Percentiles rank a stretch among this genome's conserved stretches.
Evolutionary conservation across 2,888 invertebrate genomes (phyloP).

Genomic region (Adelphocoris suturalis): DNA sequence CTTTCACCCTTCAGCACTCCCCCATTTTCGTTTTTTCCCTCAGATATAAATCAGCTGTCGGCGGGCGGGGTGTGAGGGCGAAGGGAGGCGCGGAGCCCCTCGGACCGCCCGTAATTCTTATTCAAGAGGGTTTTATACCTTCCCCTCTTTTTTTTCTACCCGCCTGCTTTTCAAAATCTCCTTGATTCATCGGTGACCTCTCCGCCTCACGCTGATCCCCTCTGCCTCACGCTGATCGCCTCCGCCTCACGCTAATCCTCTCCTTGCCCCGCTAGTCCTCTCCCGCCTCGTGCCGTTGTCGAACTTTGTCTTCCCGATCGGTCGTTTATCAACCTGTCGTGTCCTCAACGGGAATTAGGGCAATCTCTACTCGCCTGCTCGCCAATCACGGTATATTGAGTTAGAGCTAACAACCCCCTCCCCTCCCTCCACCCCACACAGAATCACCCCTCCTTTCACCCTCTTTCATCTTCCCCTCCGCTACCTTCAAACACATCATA

Average conservation of each 20-base stretch:
- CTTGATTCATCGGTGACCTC: constrained; percentile 57
- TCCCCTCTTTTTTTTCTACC: not conserved
- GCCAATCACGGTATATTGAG: constrained; percentile 61
- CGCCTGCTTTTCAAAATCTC: constrained; percentile 57
- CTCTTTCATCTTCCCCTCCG: not conserved
- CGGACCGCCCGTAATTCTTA: constrained; percentile 56
- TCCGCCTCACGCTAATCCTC: no score
- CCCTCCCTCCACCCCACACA: not conserved
- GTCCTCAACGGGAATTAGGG: constrained; percentile 62
- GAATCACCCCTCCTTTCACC: not conserved
- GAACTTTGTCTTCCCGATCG: constrained; percentile 65
- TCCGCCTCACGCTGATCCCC: not conserved
- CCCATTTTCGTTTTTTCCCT: constrained; percentile 7
- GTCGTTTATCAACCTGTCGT: constrained; percentile 66
- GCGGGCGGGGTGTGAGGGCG: not conserved
- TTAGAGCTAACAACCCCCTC: constrained; percentile 51
- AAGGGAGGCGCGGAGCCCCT: not conserved
- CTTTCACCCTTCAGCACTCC: constrained; percentile 16
- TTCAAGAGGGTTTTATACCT: constrained; percentile 57
- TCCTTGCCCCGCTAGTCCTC: no score
- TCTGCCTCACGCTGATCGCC: not conserved
- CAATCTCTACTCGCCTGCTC: constrained; percentile 63
- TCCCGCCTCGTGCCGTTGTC: not conserved
- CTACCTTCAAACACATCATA: no score
- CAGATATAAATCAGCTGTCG: constrained; percentile 64